phyloP scores from a whole-genome alignment of 2,888 invertebrate genomes.

The Beris morrisii region DNA sequence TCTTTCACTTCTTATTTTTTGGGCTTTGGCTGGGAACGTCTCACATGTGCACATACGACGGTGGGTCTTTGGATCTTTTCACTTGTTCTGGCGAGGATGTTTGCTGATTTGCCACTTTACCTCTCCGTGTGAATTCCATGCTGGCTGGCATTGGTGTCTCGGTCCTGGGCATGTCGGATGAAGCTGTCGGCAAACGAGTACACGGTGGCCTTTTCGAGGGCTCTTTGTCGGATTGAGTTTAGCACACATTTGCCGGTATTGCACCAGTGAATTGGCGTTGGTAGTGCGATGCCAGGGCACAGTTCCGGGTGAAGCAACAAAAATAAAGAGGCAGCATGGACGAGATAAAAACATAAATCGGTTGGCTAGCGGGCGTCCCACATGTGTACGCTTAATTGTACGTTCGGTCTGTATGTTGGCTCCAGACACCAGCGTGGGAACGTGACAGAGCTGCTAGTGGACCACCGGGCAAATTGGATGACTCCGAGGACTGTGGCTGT shows the following conservation, averaged over 20 bases:
- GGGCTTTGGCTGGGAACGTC: too few species aligned
- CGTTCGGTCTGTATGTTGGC: too few species aligned
- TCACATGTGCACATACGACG: too few species aligned
- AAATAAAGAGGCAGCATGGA: slow-evolving; percentile 19
- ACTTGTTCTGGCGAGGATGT: not conserved
- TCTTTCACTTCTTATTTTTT: too few species aligned
- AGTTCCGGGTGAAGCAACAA: not conserved
- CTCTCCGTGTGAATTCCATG: slow-evolving; percentile 3
- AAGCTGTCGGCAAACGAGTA: slow-evolving; percentile 24
- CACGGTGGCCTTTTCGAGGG: slow-evolving; percentile 31
- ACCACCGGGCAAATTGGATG: too few species aligned
- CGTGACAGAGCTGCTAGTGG: too few species aligned
- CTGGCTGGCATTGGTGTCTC: slow-evolving; percentile 2
- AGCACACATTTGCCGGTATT: slow-evolving; percentile 28
- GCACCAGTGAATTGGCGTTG: too few species aligned
- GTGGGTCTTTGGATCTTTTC: too few species aligned
- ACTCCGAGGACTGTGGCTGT: too few species aligned
- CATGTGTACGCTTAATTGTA: too few species aligned
- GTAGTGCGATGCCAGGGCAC: slow-evolving; percentile 14
- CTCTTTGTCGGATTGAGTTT: slow-evolving; percentile 6
- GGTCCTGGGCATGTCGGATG: slow-evolving; percentile 14
- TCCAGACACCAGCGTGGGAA: too few species aligned
- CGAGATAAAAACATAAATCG: slow-evolving; percentile 31
- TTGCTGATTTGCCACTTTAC: slow-evolving; percentile 14
- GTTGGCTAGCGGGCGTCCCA: too few species aligned